Percentiles rank a stretch among this genome's conserved stretches.
These are phyloP conservation scores for Montipora cactus DNA, from an alignment of 64 coral and sea anemone genomes.

Conservation along the genomic window DNA sequence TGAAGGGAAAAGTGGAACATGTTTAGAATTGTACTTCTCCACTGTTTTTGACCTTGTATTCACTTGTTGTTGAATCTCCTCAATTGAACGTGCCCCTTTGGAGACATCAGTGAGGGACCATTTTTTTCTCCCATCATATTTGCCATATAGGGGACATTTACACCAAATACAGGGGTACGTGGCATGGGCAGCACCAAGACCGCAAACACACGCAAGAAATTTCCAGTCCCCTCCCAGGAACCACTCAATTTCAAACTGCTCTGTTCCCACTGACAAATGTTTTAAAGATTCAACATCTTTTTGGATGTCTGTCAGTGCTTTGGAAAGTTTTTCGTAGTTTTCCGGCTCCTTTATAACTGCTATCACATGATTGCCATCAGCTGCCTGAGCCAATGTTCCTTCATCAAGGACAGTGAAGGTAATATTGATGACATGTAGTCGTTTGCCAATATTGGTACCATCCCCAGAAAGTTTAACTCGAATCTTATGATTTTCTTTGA, in stretches of 20 bases:
- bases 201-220: not conserved
- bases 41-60: not conserved
- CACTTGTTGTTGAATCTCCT: too few species aligned
- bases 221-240: constrained; percentile 21
- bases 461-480: not conserved
- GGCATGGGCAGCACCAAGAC: not conserved
- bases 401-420: constrained; percentile 16
- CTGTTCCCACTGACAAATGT: too few species aligned
- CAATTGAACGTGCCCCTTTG: too few species aligned
- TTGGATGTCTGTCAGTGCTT: not conserved
- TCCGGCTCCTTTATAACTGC: not conserved
- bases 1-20: not conserved
- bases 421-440: not conserved
- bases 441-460: not conserved
- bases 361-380: constrained; percentile 3
- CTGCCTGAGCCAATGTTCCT: not conserved
- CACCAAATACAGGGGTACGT: constrained; percentile 33
- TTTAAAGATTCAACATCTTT: too few species aligned
- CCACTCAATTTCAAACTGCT: constrained; percentile 11
- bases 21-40: not conserved
- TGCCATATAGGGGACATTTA: not conserved
- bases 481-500: not conserved
- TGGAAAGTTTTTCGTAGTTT: constrained; percentile 1
- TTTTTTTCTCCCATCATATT: not conserved
- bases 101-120: not conserved